phyloP scores from a whole-genome alignment of 2,888 invertebrate genomes.

The Agrotis clavis region DNA sequence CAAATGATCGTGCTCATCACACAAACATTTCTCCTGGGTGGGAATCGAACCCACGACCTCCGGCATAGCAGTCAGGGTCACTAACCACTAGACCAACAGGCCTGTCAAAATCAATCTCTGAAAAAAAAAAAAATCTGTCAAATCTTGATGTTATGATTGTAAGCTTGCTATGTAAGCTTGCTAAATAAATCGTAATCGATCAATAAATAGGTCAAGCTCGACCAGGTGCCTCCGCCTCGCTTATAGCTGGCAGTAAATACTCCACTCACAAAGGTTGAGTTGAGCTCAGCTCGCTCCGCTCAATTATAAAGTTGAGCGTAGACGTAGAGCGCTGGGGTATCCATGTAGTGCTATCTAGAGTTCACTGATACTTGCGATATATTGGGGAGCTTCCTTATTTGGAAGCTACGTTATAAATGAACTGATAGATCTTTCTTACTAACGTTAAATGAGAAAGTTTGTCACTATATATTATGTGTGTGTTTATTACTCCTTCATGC shows the following conservation, averaged over 20 bases:
- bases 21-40: no score
- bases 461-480: no score
- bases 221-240: constrained; percentile 26
- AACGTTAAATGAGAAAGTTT: no score
- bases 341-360: constrained; percentile 3
- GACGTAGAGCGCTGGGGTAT: constrained; percentile 12
- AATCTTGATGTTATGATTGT: not conserved
- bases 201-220: constrained; percentile 38
- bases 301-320: constrained; percentile 70
- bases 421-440: not conserved
- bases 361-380: constrained; percentile 3
- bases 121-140: no score
- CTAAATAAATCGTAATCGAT: constrained; percentile 12
- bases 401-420: not conserved
- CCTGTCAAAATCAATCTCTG: no score
- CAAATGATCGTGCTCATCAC: no score
- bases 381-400: not conserved
- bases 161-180: not conserved
- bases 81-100: no score
- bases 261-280: constrained; percentile 61
- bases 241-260: constrained; percentile 48
- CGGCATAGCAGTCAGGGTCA: no score
- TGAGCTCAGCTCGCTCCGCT: constrained; percentile 56
- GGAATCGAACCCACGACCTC: no score
- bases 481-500: no score